phyloP scores from a whole-genome alignment of 2,888 invertebrate species.

The Temnothorax unifasciatus region DNA sequence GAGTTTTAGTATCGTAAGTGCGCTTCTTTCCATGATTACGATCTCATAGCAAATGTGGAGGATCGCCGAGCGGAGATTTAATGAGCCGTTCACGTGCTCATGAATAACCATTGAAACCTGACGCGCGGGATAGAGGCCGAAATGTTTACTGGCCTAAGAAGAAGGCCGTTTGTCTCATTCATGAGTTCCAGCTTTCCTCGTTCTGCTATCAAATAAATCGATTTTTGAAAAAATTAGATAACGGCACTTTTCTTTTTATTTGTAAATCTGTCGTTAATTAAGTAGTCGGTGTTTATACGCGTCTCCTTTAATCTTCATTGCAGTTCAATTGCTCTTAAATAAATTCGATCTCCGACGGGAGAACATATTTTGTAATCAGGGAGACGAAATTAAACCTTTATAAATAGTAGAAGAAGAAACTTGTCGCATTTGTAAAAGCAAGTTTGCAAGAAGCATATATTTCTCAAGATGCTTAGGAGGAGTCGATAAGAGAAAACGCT shows the following conservation, averaged over 20 bases:
- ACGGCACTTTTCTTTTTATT: background rate
- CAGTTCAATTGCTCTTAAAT: background rate
- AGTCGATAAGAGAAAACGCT: background rate
- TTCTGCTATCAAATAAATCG: background rate
- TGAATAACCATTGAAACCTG: constrained; percentile 20
- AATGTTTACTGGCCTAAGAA: background rate
- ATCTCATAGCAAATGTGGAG: background rate
- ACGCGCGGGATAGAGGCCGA: background rate
- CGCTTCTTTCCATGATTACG: constrained; percentile 12
- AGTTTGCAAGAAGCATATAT: background rate
- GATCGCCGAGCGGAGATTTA: constrained; percentile 15
- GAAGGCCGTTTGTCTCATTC: background rate
- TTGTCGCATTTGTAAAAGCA: background rate
- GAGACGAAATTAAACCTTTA: background rate
- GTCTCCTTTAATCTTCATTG: background rate
- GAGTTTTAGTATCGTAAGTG: constrained; percentile 21
- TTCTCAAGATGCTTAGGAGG: background rate
- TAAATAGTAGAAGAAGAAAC: background rate
- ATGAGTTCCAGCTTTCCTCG: background rate
- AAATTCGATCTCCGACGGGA: background rate
- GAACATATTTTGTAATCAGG: background rate
- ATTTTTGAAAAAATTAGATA: background rate
- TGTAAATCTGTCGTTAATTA: background rate
- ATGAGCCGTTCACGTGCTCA: constrained; percentile 1
- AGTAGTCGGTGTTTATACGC: background rate